A percentile compares a stretch with the other conserved stretches of the same genome.
Evolutionary conservation across 2,797 vertebrate species (phyloP).

Genomic region (Mallotus villosus): DNA sequence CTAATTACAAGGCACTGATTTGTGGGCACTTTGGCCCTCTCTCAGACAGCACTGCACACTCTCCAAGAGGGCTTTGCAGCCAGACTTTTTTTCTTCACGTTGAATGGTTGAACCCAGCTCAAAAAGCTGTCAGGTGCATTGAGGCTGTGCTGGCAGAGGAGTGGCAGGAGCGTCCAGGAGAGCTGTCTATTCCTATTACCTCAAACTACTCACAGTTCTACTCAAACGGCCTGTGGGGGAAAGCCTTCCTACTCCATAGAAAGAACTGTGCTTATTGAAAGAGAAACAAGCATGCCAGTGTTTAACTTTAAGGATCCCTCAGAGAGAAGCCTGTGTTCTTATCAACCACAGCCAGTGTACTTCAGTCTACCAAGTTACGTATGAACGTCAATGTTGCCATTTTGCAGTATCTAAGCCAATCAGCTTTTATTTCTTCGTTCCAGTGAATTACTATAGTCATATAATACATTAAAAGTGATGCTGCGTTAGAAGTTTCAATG

Average conservation of each 20-base stretch:
- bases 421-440: neutral
- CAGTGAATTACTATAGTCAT: neutral
- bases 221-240: slow-evolving; percentile 57
- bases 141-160: slow-evolving; percentile 61
- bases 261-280: slow-evolving; percentile 57
- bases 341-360: slow-evolving; percentile 45
- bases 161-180: slow-evolving; percentile 61
- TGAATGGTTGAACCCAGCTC: slow-evolving; percentile 71
- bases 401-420: neutral
- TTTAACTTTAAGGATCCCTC: slow-evolving; percentile 55
- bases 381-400: neutral
- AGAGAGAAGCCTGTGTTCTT: slow-evolving; percentile 52
- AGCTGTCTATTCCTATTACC: slow-evolving; percentile 72
- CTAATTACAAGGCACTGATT: slow-evolving; percentile 65
- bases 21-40: slow-evolving; percentile 55
- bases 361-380: slow-evolving; percentile 12
- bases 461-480: too few relatives aligned
- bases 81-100: slow-evolving; percentile 37
- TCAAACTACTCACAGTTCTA: slow-evolving; percentile 66
- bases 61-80: slow-evolving; percentile 61
- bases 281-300: slow-evolving; percentile 67
- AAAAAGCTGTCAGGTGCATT: slow-evolving; percentile 74
- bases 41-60: slow-evolving; percentile 55
- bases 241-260: slow-evolving; percentile 57
- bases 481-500: neutral